phyloP scores from a whole-genome alignment of 92 coral and sea anemone species.

The Umimayanthus kanabou region DNA sequence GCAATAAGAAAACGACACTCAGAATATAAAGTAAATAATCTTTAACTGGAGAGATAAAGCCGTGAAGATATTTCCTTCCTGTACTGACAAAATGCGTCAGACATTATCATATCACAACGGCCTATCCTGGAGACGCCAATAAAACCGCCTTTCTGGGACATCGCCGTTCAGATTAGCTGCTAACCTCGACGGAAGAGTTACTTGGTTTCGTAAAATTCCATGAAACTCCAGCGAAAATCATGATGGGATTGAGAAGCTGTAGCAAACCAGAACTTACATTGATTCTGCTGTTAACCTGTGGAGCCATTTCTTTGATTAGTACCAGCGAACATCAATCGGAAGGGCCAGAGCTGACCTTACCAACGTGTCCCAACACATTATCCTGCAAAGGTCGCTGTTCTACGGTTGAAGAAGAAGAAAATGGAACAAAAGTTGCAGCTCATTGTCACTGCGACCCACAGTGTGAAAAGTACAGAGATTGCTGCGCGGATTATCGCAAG shows the following conservation, averaged over 20 bases:
- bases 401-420: constrained; percentile 29
- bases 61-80: constrained; percentile 26
- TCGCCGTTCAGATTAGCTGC: neutral
- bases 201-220: too few species aligned
- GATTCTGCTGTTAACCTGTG: constrained; percentile 1
- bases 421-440: constrained; percentile 22
- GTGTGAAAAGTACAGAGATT: constrained; percentile 63
- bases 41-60: neutral
- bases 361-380: neutral
- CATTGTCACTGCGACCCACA: constrained; percentile 81
- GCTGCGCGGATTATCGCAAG: constrained; percentile 66
- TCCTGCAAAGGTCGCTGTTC: constrained; percentile 52
- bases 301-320: neutral
- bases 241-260: neutral
- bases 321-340: neutral
- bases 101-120: constrained; percentile 15
- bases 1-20: neutral
- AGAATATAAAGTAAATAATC: constrained; percentile 2
- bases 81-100: constrained; percentile 18
- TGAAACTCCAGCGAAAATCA: neutral
- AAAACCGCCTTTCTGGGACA: neutral
- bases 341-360: neutral
- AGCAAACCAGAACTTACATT: neutral
- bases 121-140: neutral
- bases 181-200: neutral